Evolutionary conservation across 1,140 invertebrate species (phyloP), one percentile per base, ranked within the genome.

Genomic region (Listronotus oregonensis): DNA sequence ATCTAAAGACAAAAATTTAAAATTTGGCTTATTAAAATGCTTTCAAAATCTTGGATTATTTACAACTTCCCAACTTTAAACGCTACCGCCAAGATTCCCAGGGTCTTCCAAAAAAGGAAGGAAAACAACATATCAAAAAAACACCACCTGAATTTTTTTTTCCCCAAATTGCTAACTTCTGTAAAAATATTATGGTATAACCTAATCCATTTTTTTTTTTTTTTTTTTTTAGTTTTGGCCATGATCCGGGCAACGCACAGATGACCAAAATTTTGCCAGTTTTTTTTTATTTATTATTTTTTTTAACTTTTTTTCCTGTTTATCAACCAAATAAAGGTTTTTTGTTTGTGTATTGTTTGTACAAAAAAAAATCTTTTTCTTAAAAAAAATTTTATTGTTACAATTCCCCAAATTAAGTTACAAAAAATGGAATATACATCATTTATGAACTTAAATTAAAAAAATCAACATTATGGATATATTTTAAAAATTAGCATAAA

Each of bases 161-260:
- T n/a, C n/a, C n/a, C n/a, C n/a, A n/a, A n/a, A n/a, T n/a, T n/a
- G n/a, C n/a, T n/a, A n/a, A n/a, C n/a, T n/a, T n/a, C n/a, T n/a
- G n/a, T n/a, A n/a, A n/a, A 21, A 51, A 18, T 5, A 31, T 31
- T 42, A 44, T 52, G 44, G 49, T 14, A 31, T 62, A 11, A 31
- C 8, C 8, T 11, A 34, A 18, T 64, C 51, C 14, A 39, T n/a
- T n/a, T n/a, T n/a, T 44, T 64, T 49, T 27, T 72, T 72, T 71
- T 40, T n/a, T n/a, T n/a, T n/a, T n/a, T 76, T 77, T 40, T 51
- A 78, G 77, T 65, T 78, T 78, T 71, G 74, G 73, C 14, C 75
- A 79, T 64, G 70, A 68, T 18, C 77, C 77, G 1, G 70, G 75
- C 65, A 69, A 77, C 46, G 73, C 47, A 64, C 65, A 31, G 71